Base-by-base conservation (phyloP, 2,113 vertebrate genomes). In the Pachyramphus minor region DNA sequence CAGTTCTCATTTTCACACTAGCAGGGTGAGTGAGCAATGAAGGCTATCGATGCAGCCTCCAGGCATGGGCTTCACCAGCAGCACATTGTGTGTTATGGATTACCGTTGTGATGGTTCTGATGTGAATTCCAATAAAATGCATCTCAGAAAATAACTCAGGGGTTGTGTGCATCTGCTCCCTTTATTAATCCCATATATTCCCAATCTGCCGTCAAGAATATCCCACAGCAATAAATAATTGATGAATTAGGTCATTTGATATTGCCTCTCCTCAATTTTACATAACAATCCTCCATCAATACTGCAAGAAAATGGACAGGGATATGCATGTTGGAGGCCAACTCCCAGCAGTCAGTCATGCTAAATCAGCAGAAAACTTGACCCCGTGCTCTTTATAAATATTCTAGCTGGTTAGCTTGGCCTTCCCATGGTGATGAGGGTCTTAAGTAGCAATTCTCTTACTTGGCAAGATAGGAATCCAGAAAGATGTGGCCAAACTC, bases 81-180 rank as follows among this genome's bases (percentile, higher is more conserved):
- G 67, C 68, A 76, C 33, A 35, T 31, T 80, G 31, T 67, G 41
- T 69, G 22, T 95, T 96, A 93, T 78, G 66, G 79, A 96, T 96
- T 94, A 73, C 50, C 50, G 60, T 30, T 76, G 45, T 88, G 85
- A 76, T 86, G 30, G 69, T 24, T 94, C 52, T 91, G 75, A 83
- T 94, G 59, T 58, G 88, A 97, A 96, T 95, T 93, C 78, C 80
- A 94, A 77, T 95, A 91, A 95, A 96, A 95, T 44, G 7, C 30
- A 56, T 62, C 5, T 17, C 45, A 53, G 85, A 92, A 94, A 96
- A 93, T 90, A 96, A 96, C 53, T 95, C 14, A 11, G 47, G 6
- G 14, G 6, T 13, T 37, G 19, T 63, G 45, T 83, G 56, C 53
- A 87, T 49, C 68, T 84, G 21, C 8, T 84, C 4, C 27, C n/a